phyloP scores from a whole-genome alignment of 2,797 vertebrate genomes.

The Neosalanx taihuensis region DNA sequence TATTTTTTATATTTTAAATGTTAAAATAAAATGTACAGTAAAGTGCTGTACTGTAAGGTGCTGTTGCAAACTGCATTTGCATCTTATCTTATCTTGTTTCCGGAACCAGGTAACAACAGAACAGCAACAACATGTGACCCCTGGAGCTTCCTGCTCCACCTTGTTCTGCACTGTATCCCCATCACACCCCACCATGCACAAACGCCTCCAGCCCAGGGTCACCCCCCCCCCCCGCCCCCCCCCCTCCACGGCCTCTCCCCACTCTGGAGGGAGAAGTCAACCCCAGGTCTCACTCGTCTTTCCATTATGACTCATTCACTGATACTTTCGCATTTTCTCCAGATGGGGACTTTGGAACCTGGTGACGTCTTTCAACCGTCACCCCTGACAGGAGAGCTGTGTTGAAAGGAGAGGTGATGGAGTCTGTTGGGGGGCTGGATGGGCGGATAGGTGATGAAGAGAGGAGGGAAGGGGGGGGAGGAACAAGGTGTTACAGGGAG shows the following conservation, averaged over 20 bases:
- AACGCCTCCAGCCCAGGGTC: neutral
- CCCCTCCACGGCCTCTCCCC: slow-evolving; percentile 6
- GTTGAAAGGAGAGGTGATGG: neutral
- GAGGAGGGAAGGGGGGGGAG: neutral
- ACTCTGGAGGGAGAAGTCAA: slow-evolving; percentile 1
- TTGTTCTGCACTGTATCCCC: neutral
- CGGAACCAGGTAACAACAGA: too few relatives aligned
- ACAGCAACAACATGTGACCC: too few relatives aligned
- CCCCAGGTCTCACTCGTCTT: neutral
- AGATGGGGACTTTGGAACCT: slow-evolving; percentile 26
- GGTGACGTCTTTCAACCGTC: slow-evolving; percentile 35
- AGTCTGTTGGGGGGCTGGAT: neutral
- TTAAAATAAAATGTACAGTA: too few relatives aligned
- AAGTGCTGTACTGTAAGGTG: too few relatives aligned
- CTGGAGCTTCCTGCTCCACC: neutral
- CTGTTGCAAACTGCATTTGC: too few relatives aligned
- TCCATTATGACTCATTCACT: slow-evolving; percentile 34
- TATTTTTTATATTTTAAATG: too few relatives aligned
- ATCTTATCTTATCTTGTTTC: too few relatives aligned
- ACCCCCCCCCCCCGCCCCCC: slow-evolving; percentile 9
- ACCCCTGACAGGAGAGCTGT: neutral
- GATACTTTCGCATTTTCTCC: slow-evolving; percentile 50
- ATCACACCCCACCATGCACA: too few relatives aligned
- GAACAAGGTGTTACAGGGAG: neutral
- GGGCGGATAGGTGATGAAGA: neutral